Evolutionary conservation across 2,113 vertebrate genomes (phyloP).

Genomic region (Laterallus jamaicensis): DNA sequence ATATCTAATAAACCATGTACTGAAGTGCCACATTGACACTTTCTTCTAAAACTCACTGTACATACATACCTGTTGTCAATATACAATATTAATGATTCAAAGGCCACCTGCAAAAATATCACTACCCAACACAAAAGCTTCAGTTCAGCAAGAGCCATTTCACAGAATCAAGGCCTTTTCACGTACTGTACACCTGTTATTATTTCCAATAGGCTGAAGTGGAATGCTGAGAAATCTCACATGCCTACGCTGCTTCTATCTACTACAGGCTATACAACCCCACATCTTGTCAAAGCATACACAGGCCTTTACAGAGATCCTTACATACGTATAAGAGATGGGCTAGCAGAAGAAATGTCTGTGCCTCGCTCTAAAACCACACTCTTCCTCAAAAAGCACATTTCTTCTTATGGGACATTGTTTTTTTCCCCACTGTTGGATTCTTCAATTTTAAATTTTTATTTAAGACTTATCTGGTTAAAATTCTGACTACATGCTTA

Average conservation of each 20-base stretch:
- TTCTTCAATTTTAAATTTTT: neutral
- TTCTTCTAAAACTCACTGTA: neutral
- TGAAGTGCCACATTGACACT: no score
- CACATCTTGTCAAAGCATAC: rapidly evolving
- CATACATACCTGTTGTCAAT: neutral
- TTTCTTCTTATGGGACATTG: neutral
- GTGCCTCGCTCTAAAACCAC: neutral
- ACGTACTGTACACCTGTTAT: neutral
- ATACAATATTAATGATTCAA: neutral
- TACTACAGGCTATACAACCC: neutral
- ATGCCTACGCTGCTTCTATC: neutral
- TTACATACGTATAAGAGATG: neutral
- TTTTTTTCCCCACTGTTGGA: neutral
- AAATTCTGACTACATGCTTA: neutral
- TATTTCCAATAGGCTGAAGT: neutral
- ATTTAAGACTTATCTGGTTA: neutral
- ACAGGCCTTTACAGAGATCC: rapidly evolving
- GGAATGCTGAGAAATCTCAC: neutral
- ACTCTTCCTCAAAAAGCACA: neutral
- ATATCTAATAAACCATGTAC: no score
- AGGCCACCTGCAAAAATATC: neutral
- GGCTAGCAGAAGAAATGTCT: neutral
- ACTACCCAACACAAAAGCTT: neutral
- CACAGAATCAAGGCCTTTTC: neutral
- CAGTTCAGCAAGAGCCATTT: neutral